Conservation (phyloP, 2,888 invertebrate genomes). For the Erebia aethiops region DNA sequence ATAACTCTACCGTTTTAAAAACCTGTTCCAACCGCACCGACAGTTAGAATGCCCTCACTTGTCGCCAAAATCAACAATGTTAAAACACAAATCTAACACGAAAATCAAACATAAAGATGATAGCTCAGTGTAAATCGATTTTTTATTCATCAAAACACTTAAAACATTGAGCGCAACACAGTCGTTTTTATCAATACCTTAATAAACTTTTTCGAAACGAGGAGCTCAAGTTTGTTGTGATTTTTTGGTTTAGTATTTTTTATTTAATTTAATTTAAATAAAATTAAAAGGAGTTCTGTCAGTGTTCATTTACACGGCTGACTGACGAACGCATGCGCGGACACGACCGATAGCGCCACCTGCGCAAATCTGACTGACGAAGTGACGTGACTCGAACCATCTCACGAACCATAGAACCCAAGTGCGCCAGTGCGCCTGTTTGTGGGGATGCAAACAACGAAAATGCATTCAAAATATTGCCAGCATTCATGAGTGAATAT, state of each 20-base stretch:
- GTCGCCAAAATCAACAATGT: slow-evolving; percentile 68
- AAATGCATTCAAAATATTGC: slow-evolving; percentile 29
- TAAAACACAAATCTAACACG: slow-evolving; percentile 57
- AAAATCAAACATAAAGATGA: slow-evolving; percentile 61
- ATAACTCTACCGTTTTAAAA: slow-evolving; percentile 71
- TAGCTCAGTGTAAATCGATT: slow-evolving; percentile 67
- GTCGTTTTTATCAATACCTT: slow-evolving; percentile 30
- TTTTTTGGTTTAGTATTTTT: slow-evolving; percentile 37
- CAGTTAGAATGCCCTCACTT: slow-evolving; percentile 63
- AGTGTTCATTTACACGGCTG: slow-evolving; percentile 61
- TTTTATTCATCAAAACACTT: slow-evolving; percentile 50
- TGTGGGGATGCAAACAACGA: slow-evolving; percentile 29
- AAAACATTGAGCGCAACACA: slow-evolving; percentile 42
- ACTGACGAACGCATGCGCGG: slow-evolving; percentile 58
- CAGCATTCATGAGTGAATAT: background rate
- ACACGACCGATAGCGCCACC: slow-evolving; percentile 55
- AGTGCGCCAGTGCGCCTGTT: slow-evolving; percentile 32
- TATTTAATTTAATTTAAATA: slow-evolving; percentile 51
- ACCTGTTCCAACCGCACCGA: slow-evolving; percentile 66
- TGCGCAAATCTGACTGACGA: slow-evolving; percentile 60
- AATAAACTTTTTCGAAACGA: slow-evolving; percentile 54
- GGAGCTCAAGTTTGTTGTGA: slow-evolving; percentile 57
- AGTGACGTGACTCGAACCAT: slow-evolving; percentile 36
- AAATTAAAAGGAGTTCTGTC: slow-evolving; percentile 62
- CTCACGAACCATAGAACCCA: slow-evolving; percentile 26